A percentile compares a stretch with the other conserved stretches of the same genome.
These are phyloP conservation scores for Marmota flaviventris DNA, from an alignment of 2,113 vertebrate genomes.

Conservation along the genomic window DNA sequence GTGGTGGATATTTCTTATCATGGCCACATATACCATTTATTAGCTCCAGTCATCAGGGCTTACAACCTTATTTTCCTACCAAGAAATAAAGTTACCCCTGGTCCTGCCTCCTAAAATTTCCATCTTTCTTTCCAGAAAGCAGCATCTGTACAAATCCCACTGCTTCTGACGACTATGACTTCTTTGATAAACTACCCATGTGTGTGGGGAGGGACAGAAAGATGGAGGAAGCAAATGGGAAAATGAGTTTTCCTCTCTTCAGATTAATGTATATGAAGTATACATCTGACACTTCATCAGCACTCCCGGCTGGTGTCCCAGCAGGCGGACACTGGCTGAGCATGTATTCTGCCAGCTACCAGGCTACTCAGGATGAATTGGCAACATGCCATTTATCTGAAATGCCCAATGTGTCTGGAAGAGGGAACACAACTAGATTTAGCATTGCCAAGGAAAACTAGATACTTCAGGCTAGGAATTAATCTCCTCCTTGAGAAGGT, in stretches of 20 bases:
- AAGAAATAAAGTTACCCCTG: slow-evolving; percentile 60
- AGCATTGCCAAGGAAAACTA: slow-evolving; percentile 80
- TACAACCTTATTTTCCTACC: slow-evolving; percentile 55
- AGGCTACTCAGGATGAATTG: slow-evolving; percentile 80
- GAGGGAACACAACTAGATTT: slow-evolving; percentile 75
- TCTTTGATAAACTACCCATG: slow-evolving; percentile 82
- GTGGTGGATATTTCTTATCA: neutral
- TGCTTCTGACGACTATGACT: slow-evolving; percentile 75
- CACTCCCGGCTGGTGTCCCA: slow-evolving; percentile 80
- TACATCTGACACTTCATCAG: slow-evolving; percentile 84
- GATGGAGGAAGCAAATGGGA: slow-evolving; percentile 80
- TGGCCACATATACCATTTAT: neutral
- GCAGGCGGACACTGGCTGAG: slow-evolving; percentile 79
- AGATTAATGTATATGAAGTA: slow-evolving; percentile 82
- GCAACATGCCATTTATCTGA: slow-evolving; percentile 82
- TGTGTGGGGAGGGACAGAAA: slow-evolving; percentile 80
- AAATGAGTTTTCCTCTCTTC: slow-evolving; percentile 79
- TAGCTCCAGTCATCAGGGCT: slow-evolving; percentile 45
- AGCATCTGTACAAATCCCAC: slow-evolving; percentile 76
- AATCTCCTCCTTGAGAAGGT: slow-evolving; percentile 80
- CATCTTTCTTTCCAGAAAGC: slow-evolving; percentile 77
- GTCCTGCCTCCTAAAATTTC: slow-evolving; percentile 71
- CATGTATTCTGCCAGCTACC: slow-evolving; percentile 80
- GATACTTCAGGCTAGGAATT: slow-evolving; percentile 81
- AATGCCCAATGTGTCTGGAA: slow-evolving; percentile 76